A percentile compares a stretch with the other conserved stretches of the same genome.
Conservation (phyloP, 2,888 invertebrate genomes). For the Megastigmus dorsalis region DNA sequence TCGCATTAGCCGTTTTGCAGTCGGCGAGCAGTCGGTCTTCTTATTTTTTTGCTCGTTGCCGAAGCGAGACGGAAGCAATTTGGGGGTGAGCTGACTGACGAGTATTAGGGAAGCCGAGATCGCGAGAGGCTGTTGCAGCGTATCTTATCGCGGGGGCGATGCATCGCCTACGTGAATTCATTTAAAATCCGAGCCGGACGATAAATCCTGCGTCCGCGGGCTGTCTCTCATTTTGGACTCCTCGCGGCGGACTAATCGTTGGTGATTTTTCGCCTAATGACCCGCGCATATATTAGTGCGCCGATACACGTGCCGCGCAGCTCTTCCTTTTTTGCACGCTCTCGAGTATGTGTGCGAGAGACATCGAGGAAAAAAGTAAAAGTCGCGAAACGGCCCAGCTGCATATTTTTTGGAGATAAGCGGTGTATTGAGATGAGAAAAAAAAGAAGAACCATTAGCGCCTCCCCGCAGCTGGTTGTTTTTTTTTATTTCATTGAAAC, state of each 20-base stretch:
- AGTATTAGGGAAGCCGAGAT: constrained; percentile 1
- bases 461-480: no score
- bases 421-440: no score
- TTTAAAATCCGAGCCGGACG: constrained; percentile 1
- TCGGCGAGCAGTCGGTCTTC: neutral
- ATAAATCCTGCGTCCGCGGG: no score
- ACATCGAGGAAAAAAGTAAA: neutral
- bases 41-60: no score
- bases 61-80: constrained; percentile 19
- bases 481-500: neutral
- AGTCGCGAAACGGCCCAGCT: neutral
- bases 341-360: no score
- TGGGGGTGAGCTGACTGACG: neutral
- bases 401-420: constrained; percentile 12
- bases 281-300: neutral
- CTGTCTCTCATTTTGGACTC: neutral
- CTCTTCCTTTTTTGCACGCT: no score
- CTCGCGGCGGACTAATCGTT: neutral
- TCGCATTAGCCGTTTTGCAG: neutral
- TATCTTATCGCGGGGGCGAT: neutral
- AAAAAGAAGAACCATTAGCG: constrained; percentile 7
- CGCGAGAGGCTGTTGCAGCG: neutral
- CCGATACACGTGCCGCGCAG: neutral
- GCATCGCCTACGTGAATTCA: neutral
- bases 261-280: neutral